Evolutionary conservation across 2,888 invertebrate species (phyloP).

Genomic region (Limnephilus lunatus): DNA sequence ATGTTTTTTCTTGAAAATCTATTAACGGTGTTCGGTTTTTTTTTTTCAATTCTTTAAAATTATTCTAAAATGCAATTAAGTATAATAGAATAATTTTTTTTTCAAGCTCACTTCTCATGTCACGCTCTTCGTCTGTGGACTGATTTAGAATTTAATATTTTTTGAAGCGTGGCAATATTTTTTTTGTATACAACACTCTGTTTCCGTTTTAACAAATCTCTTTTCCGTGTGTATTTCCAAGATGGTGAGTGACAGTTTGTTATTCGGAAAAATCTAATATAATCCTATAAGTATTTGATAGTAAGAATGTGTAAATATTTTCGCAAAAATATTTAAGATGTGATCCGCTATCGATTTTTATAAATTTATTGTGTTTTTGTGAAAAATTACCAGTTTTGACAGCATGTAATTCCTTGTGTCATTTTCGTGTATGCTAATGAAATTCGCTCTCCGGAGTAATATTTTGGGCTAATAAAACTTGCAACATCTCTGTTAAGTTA

Average conservation of each 20-base stretch:
- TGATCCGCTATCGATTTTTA: background rate
- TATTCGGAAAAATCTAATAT: slow-evolving; percentile 66
- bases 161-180: slow-evolving; percentile 54
- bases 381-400: slow-evolving; percentile 39
- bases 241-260: slow-evolving; percentile 71
- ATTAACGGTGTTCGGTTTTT: too few relatives aligned
- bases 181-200: slow-evolving; percentile 45
- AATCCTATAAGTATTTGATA: slow-evolving; percentile 38
- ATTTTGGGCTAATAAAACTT: background rate
- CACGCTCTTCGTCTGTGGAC: background rate
- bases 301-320: background rate
- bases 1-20: too few relatives aligned
- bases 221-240: slow-evolving; percentile 69
- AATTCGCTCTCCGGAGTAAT: background rate
- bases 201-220: slow-evolving; percentile 58
- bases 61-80: too few relatives aligned
- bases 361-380: slow-evolving; percentile 2
- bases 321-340: slow-evolving; percentile 11
- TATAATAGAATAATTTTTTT: too few relatives aligned
- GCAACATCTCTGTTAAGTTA: background rate
- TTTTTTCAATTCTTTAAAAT: too few relatives aligned
- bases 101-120: background rate
- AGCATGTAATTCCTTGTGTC: slow-evolving; percentile 48
- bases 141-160: background rate
- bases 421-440: slow-evolving; percentile 18